phyloP scores from a whole-genome alignment of 2,797 vertebrate genomes.

The Momotus momota region DNA sequence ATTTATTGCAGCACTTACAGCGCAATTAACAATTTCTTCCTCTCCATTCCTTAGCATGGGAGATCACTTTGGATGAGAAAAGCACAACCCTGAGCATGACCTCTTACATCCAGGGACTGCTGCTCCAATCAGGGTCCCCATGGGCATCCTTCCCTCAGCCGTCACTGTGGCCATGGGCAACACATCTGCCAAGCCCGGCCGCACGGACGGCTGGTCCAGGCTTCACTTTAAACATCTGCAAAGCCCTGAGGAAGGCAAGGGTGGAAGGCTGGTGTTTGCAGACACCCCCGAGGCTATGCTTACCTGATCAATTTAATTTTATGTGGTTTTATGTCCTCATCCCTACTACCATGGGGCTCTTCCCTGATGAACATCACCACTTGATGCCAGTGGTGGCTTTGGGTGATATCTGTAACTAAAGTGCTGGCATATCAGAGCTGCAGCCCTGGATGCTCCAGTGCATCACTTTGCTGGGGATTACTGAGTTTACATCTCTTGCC shows the following conservation, averaged over 20 bases:
- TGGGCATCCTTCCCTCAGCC: not conserved
- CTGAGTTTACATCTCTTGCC: not conserved
- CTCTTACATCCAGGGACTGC: not conserved
- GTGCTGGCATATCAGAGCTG: not conserved
- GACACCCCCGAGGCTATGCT: not conserved
- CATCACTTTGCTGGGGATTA: not conserved
- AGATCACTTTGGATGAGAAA: not conserved
- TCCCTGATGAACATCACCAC: not conserved
- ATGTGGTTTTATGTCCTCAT: not conserved
- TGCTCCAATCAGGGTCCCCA: rapidly evolving
- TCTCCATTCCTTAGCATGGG: not conserved
- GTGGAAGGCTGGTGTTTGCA: not conserved
- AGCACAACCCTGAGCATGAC: not conserved
- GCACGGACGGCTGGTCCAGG: not conserved
- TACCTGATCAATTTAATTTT: not conserved
- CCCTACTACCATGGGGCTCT: not conserved
- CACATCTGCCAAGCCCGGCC: not conserved
- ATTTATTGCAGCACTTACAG: not conserved
- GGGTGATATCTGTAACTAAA: not conserved
- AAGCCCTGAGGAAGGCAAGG: not conserved
- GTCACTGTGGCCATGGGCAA: rapidly evolving
- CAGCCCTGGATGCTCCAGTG: not conserved
- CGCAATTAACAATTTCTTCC: not conserved
- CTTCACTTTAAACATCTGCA: not conserved
- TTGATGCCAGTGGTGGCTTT: not conserved